These are phyloP conservation scores for Eupithecia subfuscata DNA, from an alignment of 2,888 invertebrate species.

Conservation along the genomic window DNA sequence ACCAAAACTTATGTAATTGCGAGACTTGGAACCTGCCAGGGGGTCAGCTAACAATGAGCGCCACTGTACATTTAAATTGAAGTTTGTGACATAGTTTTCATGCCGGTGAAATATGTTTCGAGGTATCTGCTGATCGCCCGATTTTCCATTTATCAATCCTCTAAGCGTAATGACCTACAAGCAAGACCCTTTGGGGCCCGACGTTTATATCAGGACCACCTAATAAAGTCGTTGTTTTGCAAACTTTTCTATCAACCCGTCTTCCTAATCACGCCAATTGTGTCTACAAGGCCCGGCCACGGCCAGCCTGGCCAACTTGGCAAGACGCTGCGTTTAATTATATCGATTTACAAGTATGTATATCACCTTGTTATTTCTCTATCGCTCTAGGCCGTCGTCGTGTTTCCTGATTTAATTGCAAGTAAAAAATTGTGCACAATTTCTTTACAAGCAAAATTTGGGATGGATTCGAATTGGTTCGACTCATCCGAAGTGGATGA, in stretches of 20 bases:
- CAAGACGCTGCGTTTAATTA: conserved; percentile 63
- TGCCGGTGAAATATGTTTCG: neutral
- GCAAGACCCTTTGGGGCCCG: neutral
- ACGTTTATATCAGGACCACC: neutral
- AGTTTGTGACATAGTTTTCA: neutral
- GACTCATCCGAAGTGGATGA: too few relatives aligned
- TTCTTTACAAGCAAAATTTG: neutral
- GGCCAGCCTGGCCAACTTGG: conserved; percentile 73
- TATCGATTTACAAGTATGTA: conserved; percentile 41
- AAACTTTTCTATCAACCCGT: neutral
- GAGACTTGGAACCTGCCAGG: too few relatives aligned
- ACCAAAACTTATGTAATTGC: too few relatives aligned
- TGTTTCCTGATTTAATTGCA: conserved; percentile 39
- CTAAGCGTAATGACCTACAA: neutral
- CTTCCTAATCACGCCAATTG: conserved; percentile 24
- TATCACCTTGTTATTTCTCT: conserved; percentile 36
- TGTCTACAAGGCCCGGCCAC: conserved; percentile 48
- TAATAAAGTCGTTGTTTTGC: neutral
- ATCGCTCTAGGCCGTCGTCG: conserved; percentile 37
- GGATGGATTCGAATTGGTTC: neutral
- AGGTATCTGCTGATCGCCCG: neutral
- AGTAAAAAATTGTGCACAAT: neutral
- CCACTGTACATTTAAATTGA: neutral
- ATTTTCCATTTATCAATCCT: neutral
- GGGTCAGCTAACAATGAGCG: too few relatives aligned